A percentile compares a stretch with the other conserved stretches of the same genome.
Conservation (phyloP, 2,797 vertebrate species). For the Limosa lapponica region DNA sequence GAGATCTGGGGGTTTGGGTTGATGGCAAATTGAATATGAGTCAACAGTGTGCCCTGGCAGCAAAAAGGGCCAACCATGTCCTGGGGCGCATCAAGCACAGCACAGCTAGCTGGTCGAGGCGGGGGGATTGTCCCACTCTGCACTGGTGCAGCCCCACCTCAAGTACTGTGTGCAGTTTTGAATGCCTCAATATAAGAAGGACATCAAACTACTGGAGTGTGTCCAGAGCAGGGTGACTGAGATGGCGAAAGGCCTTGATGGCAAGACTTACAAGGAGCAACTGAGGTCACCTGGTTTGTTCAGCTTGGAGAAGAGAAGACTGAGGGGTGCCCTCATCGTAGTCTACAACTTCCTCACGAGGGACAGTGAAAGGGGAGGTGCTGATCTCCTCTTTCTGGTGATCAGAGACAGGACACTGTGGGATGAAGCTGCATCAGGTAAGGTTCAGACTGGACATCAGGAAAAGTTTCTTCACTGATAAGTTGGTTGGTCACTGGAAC, state of each 20-base stretch:
- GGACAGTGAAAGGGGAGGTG: rapidly evolving
- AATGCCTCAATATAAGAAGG: rapidly evolving
- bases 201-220: background rate
- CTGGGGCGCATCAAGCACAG: background rate
- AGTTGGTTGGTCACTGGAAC: background rate
- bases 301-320: background rate
- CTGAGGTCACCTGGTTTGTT: background rate
- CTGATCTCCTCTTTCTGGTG: background rate
- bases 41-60: background rate
- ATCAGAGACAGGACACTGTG: rapidly evolving
- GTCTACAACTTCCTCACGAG: background rate
- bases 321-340: background rate
- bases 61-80: background rate
- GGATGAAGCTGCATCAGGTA: background rate
- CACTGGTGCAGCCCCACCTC: background rate
- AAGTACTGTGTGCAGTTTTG: background rate
- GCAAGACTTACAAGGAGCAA: background rate
- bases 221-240: background rate
- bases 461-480: background rate
- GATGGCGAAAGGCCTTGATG: background rate
- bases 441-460: background rate
- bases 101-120: rapidly evolving
- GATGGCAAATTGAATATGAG: background rate
- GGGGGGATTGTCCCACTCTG: background rate
- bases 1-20: too few species aligned